Base-by-base conservation (phyloP, 2,113 vertebrate genomes). In the Apodemus speciosus region DNA sequence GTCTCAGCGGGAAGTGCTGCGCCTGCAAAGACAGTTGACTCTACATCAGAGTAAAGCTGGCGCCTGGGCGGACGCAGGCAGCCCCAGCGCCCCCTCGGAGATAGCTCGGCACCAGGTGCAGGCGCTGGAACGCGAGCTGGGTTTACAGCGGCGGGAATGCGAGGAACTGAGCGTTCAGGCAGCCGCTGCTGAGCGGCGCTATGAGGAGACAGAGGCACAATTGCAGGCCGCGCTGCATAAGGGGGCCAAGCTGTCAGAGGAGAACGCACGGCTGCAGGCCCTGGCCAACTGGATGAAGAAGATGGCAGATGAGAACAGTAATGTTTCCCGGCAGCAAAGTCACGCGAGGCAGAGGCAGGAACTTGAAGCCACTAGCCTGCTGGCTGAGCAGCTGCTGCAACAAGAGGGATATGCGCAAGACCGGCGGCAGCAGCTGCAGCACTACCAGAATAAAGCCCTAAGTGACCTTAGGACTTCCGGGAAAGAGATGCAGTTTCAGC, bases 1-100 rank as follows among this genome's bases (percentile, higher is more conserved):
- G 96, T 99, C 99, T 79, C 99, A 99, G 97, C 98, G 97, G 93
- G 99, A 99, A 96, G 99, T 99, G 88, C 93, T 99, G 89, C 98
- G 98, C 66, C 97, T 99, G 49, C 99, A 99, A 95, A 98, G 98
- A 86, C 99, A 99, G 95, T 96, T 99, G 92, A 98, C 86, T 96
- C 98, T 0, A 97, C 99, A 95, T 81, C 94, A 90, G 71, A 49
- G 88, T 80, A 76, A 69, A n/a, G 25, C 72, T 9, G 4, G 85
- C 32, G 21, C 66, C 18, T 35, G 2, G 11, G 40, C 14, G 0
- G 35, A 69, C 46, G 38, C 27, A 0, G 51, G 91, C 10, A 11
- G 46, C 20, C 84, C 43, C 30, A 83, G 86, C 32, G 23, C 53
- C 8, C 66, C 21, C 62, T 14, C n/a, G 7, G 68, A 88, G 66